Conservation (phyloP, 2,888 invertebrate species). For the Steinernema scapterisci region DNA sequence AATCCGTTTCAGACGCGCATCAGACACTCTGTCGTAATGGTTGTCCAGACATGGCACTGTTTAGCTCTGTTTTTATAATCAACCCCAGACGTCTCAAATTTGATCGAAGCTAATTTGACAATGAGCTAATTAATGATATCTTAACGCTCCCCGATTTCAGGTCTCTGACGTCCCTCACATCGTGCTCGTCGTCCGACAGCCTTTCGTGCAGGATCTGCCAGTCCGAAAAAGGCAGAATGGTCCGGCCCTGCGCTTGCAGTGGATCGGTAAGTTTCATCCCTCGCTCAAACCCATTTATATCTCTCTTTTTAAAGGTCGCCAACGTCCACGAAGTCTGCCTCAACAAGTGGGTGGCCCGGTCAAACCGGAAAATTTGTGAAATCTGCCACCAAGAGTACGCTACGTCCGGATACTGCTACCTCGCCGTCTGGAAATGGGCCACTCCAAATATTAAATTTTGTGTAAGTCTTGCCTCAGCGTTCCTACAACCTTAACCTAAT, state of each 20-base stretch:
- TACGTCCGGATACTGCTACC: conserved; percentile 46
- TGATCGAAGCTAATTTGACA: too few relatives aligned
- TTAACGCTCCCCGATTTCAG: too few relatives aligned
- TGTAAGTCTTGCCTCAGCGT: conserved; percentile 35
- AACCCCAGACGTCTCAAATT: too few relatives aligned
- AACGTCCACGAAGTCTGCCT: conserved; percentile 58
- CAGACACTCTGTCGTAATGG: too few relatives aligned
- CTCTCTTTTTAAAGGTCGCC: conserved; percentile 46
- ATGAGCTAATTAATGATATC: too few relatives aligned
- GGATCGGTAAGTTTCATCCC: conserved; percentile 50
- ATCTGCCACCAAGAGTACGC: conserved; percentile 55
- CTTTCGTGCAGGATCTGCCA: conserved; percentile 61
- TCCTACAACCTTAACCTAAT: too few relatives aligned
- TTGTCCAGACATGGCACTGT: too few relatives aligned
- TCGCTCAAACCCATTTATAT: too few relatives aligned
- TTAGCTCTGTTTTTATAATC: too few relatives aligned
- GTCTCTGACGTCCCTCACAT: not conserved
- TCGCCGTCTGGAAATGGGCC: conserved; percentile 50
- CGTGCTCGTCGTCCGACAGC: conserved; percentile 29
- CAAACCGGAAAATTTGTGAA: conserved; percentile 53
- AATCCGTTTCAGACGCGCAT: too few relatives aligned
- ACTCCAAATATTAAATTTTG: conserved; percentile 40
- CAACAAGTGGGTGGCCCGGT: conserved; percentile 55
- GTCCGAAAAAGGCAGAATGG: conserved; percentile 56
- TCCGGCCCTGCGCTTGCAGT: conserved; percentile 58